Base-by-base conservation (phyloP, 2,888 invertebrate species). In the Odontomyia ornata region DNA sequence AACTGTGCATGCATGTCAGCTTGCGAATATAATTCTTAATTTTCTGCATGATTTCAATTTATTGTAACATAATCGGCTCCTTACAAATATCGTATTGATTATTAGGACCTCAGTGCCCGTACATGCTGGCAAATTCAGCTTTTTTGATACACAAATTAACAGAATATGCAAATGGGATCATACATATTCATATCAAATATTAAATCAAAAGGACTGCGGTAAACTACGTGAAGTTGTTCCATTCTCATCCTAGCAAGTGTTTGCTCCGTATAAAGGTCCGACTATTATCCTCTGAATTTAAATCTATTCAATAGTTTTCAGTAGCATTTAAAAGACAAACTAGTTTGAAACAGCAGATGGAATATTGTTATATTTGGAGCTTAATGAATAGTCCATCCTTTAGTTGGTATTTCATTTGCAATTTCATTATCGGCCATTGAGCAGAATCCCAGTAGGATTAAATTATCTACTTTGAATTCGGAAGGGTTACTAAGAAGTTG, bases 201-300 rank as follows among this genome's bases (percentile, higher is more conserved):
- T 15, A n/a, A 52, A 52, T 52, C 3, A 18, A 9, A 52, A 52
- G 52, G 43, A 43, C 23, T 27, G 46, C n/a, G 76, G 76, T 78
- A 65, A 78, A 67, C 77, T 77, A 72, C 67, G 64, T 56, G 21
- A 78, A 78, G 77, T 78, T 78, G 65, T 76, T 75, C 57, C 71
- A 25, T 43, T 75, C 73, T 73, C 60, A 71, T 78, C 36, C 69
- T 57, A 11, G 18, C 28, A 9, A 2, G 1, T 18, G 27, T 56
- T 71, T 28, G 56, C 28, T 47, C 46, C 47, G 62, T 75, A 25
- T 47, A 27, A n/a, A 15, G 23, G 62, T 62, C 15, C 36, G 30
- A 62, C 23, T 56, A n/a, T 52, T 28, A 60, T 75, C 21, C 43
- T 60, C 43, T 7, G 15, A 62, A 75, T 25, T 75, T 23, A 30